Percentiles rank a stretch among this genome's conserved stretches.
Conservation (phyloP, 2,113 vertebrate genomes). For the Genyomyrus donnyi region DNA sequence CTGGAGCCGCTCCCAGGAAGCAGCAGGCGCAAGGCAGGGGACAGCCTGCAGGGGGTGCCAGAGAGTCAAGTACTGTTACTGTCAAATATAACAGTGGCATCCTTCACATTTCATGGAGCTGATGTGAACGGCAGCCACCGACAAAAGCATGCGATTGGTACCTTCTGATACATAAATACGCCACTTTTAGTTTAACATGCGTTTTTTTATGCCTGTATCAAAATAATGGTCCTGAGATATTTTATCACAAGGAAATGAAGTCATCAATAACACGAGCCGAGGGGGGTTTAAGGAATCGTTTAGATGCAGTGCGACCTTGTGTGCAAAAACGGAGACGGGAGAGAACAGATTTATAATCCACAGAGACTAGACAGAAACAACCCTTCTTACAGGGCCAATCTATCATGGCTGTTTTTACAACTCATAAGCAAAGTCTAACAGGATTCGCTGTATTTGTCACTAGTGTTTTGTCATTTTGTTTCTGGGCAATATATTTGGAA, state of each 20-base stretch:
- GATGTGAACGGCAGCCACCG: not conserved
- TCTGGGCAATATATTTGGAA: not conserved
- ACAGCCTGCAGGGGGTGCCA: not conserved
- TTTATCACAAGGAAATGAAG: not conserved
- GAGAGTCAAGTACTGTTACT: not conserved
- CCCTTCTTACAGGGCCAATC: not conserved
- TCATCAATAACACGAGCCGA: not conserved
- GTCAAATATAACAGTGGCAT: not conserved
- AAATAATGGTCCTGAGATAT: not conserved
- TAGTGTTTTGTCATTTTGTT: constrained; percentile 11
- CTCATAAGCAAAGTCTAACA: constrained; percentile 4
- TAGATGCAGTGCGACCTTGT: constrained; percentile 6
- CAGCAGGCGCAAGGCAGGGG: not conserved
- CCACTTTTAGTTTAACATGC: not conserved
- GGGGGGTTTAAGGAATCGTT: not conserved
- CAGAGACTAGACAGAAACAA: not conserved
- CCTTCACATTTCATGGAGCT: not conserved
- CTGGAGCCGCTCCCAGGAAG: not conserved
- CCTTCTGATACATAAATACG: not conserved
- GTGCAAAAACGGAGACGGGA: not conserved
- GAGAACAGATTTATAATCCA: constrained; percentile 9
- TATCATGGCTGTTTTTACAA: constrained; percentile 4
- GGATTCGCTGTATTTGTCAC: constrained; percentile 1
- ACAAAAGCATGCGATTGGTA: not conserved
- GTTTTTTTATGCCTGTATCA: not conserved